Conservation (phyloP, 2,797 vertebrate species). For the Sorex maritimensis region DNA sequence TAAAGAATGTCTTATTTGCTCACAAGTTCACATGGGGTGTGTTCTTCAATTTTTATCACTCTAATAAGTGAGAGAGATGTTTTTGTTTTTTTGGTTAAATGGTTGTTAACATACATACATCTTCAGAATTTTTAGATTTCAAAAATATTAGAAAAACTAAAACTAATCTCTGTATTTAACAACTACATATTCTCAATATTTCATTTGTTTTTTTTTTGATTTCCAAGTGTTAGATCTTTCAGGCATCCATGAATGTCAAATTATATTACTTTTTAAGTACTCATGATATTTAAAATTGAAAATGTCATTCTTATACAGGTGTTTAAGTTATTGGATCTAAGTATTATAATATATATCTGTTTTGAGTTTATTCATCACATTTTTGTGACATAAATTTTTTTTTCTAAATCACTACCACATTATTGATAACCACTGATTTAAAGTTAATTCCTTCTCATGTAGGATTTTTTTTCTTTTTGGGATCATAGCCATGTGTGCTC, state of each 20-base stretch:
- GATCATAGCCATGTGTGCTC: too few relatives aligned
- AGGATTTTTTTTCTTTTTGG: too few relatives aligned
- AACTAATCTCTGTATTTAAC: neutral
- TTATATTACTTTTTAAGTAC: neutral
- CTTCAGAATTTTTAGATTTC: neutral
- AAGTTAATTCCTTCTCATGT: neutral
- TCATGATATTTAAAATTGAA: neutral
- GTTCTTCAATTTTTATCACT: neutral
- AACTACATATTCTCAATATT: neutral
- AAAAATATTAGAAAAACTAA: neutral
- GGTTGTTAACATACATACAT: neutral
- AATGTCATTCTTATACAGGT: neutral
- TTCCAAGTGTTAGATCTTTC: neutral
- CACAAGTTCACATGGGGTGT: neutral
- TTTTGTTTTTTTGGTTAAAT: neutral
- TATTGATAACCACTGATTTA: neutral
- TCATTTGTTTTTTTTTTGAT: neutral
- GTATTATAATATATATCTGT: neutral
- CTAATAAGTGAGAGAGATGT: neutral
- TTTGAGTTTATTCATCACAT: neutral
- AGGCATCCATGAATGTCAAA: neutral
- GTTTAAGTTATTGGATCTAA: neutral
- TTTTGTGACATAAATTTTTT: neutral
- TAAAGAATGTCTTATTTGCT: neutral
- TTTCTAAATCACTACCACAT: neutral